Conservation (phyloP, 2,797 vertebrate genomes). For the Galaxias olidus region DNA sequence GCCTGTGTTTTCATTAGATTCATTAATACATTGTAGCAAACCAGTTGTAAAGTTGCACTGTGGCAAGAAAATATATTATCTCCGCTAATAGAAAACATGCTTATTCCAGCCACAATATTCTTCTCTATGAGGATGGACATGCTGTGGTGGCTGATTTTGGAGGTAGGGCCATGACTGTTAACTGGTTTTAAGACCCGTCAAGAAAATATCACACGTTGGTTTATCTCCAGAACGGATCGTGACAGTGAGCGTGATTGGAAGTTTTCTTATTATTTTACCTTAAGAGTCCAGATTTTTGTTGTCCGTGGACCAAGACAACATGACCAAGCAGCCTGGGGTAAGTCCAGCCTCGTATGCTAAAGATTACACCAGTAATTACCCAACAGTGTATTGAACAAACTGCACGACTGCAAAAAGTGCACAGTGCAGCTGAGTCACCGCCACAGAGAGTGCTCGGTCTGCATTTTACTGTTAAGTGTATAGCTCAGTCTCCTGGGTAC, state of each 20-base stretch:
- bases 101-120: slow-evolving; percentile 89
- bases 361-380: slow-evolving; percentile 39
- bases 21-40: no score
- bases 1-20: no score
- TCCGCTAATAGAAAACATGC: slow-evolving; percentile 15
- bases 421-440: slow-evolving; percentile 57
- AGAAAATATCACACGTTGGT: not conserved
- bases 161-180: slow-evolving; percentile 68
- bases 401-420: slow-evolving; percentile 58
- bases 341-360: slow-evolving; percentile 45
- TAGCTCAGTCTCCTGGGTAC: slow-evolving; percentile 50
- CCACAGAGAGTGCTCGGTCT: slow-evolving; percentile 55
- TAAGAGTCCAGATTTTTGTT: slow-evolving; percentile 93
- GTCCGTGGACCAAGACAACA: slow-evolving; percentile 92
- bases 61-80: no score
- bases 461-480: slow-evolving; percentile 64
- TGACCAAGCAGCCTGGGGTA: slow-evolving; percentile 98
- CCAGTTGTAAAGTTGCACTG: no score
- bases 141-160: slow-evolving; percentile 96
- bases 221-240: not conserved
- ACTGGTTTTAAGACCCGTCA: not conserved
- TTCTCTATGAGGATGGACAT: slow-evolving; percentile 93
- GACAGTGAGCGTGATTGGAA: not conserved
- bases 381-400: slow-evolving; percentile 39
- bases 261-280: slow-evolving; percentile 6